Evolutionary conservation across 2,888 invertebrate genomes (phyloP), one percentile per base, ranked within the genome.

Genomic region (Nebria salina): DNA sequence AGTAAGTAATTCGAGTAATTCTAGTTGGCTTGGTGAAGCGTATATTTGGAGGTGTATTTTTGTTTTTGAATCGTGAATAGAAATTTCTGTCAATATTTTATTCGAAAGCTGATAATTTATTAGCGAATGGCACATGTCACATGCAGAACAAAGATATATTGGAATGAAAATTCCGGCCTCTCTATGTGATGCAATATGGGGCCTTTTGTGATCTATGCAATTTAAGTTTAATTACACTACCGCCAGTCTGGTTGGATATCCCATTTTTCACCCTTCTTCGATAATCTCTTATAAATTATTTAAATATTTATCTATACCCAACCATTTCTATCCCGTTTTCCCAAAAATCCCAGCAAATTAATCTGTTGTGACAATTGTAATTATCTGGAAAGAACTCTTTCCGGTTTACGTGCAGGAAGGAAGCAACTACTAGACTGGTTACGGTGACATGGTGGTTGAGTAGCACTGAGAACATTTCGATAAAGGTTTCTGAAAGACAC

Each of bases 61-160:
- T 70, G 70, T 75, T 68, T 65, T 75, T 65, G 80, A 75, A 74
- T 80, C 80, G 75, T 76, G 76, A 76, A 81, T 81, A 76, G 73
- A 81, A 81, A 81, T 81, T 76, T 81, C 76, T 81, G 81, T 81
- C 81, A 81, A 81, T 81, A 76, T 81, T 81, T 81, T 76, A 81
- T 81, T 81, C 76, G 81, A 81, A 81, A 76, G 76, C 76, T 65
- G 76, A 76, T 81, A 81, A 81, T 81, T 81, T 81, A 81, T 81
- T 81, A 81, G 76, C 81, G 81, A 81, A 76, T 76, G 81, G 76
- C 73, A 81, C 73, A 76, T 81, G 81, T 81, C 81, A 81, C 81
- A 72, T 73, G 72, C 81, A 76, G 81, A 72, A 81, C 81, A 81
- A 80, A 81, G 81, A 81, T 81, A 81, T 81, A 81, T 81, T 81